These are phyloP conservation scores for Muntiacus reevesi DNA, from an alignment of 2,113 vertebrate genomes.

Conservation along the genomic window DNA sequence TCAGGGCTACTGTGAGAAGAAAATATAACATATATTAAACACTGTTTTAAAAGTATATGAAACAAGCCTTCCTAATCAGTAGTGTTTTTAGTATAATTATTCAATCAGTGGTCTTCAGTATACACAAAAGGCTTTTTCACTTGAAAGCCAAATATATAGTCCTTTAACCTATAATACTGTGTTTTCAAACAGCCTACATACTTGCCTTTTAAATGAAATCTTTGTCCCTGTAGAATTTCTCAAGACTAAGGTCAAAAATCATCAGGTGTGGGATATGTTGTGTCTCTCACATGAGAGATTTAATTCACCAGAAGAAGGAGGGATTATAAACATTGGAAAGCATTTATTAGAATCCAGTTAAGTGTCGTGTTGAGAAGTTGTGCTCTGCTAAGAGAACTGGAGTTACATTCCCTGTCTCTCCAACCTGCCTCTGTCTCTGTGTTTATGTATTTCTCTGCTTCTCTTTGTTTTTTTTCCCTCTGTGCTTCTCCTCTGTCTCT, in stretches of 20 bases:
- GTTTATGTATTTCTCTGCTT: background rate
- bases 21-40: background rate
- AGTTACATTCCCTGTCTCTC: background rate
- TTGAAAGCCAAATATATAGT: background rate
- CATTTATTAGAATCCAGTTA: background rate
- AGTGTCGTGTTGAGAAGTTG: background rate
- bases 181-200: background rate
- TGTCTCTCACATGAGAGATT: background rate
- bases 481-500: background rate
- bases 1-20: background rate
- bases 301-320: background rate
- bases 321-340: background rate
- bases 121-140: background rate
- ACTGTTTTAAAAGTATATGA: background rate
- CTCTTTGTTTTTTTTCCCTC: background rate
- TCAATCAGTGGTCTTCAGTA: background rate
- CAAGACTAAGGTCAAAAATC: background rate
- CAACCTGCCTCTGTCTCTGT: background rate
- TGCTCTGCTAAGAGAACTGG: background rate
- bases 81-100: constrained; percentile 2
- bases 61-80: background rate
- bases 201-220: background rate
- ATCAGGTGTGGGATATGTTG: background rate
- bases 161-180: background rate
- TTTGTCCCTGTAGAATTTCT: background rate